Conservation (phyloP, 1,140 invertebrate genomes). For the Bradynema listronoti region DNA sequence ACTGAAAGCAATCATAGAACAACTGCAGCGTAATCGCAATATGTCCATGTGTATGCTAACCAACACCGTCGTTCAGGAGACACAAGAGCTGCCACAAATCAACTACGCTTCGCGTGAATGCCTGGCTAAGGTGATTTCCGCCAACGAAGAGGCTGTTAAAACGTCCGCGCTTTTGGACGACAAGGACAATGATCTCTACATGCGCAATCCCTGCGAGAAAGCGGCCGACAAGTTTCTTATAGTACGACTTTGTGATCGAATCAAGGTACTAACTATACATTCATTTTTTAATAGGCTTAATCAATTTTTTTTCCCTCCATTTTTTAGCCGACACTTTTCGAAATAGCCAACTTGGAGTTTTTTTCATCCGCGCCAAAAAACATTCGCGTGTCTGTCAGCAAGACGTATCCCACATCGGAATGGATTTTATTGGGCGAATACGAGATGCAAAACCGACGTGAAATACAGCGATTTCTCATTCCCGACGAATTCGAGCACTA, state of each 20-base stretch:
- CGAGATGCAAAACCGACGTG: constrained; percentile 74
- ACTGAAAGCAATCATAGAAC: too few relatives aligned
- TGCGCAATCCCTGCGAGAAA: constrained; percentile 87
- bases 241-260: constrained; percentile 90
- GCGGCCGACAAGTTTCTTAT: constrained; percentile 78
- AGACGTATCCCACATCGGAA: constrained; percentile 81
- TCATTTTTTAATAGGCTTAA: too few relatives aligned
- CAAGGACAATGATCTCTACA: constrained; percentile 78
- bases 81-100: too few relatives aligned
- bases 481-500: constrained; percentile 71
- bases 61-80: too few relatives aligned
- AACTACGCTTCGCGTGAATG: constrained; percentile 75
- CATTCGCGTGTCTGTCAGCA: constrained; percentile 73
- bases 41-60: too few relatives aligned
- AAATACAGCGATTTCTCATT: constrained; percentile 77
- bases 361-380: constrained; percentile 92
- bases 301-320: too few relatives aligned
- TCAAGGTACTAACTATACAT: constrained; percentile 67
- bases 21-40: too few relatives aligned
- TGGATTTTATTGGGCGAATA: constrained; percentile 83
- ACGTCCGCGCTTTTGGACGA: constrained; percentile 71
- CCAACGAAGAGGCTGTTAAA: constrained; percentile 82
- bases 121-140: constrained; percentile 85
- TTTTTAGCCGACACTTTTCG: constrained; percentile 64
- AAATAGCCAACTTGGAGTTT: constrained; percentile 92